A percentile compares a stretch with the other conserved stretches of the same genome.
phyloP scores from a whole-genome alignment of 2,113 vertebrate species.

The Plecturocebus donacophilus region DNA sequence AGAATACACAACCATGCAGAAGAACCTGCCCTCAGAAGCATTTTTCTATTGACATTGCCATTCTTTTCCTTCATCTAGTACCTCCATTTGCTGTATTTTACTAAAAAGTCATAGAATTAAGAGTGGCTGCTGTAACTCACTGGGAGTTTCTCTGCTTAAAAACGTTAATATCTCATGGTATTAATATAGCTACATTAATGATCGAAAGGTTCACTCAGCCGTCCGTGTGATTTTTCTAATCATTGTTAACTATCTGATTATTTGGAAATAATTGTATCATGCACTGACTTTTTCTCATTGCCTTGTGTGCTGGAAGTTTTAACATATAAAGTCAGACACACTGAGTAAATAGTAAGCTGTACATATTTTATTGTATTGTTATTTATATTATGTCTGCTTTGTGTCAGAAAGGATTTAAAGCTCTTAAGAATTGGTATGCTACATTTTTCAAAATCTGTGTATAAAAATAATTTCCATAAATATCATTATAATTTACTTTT shows the following conservation, averaged over 20 bases:
- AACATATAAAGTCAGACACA: not conserved
- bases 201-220: not conserved
- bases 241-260: not conserved
- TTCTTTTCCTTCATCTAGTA: not conserved
- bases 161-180: not conserved
- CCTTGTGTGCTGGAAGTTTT: not conserved
- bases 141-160: not conserved
- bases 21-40: not conserved
- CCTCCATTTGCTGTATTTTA: slow-evolving; percentile 33
- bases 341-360: not conserved
- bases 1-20: not conserved
- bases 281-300: not conserved
- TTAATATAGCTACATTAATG: not conserved
- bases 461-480: slow-evolving; percentile 16
- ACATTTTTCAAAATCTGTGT: not conserved
- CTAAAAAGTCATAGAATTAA: not conserved
- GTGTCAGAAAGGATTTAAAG: not conserved
- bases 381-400: not conserved
- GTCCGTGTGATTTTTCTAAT: not conserved
- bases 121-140: not conserved
- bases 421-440: not conserved
- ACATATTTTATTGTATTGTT: not conserved
- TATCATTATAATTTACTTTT: slow-evolving; percentile 33
- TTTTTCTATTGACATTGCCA: not conserved
- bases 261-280: not conserved